phyloP scores from a whole-genome alignment of 2,888 invertebrate species.

The Linyphia triangularis region DNA sequence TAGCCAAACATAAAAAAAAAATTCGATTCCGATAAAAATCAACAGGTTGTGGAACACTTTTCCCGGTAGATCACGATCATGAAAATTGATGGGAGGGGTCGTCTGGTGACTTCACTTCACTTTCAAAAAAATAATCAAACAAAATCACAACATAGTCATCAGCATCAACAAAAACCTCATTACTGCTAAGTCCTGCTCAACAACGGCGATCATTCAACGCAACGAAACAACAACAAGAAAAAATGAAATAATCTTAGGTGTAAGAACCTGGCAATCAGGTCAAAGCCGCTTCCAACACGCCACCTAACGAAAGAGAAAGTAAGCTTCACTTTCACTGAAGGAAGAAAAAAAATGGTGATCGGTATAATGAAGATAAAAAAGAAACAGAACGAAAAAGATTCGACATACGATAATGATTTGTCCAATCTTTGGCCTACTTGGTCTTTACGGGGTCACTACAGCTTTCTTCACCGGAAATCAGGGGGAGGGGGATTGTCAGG shows the following conservation, averaged over 20 bases:
- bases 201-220: slow-evolving; percentile 3
- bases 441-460: slow-evolving; percentile 63
- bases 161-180: slow-evolving; percentile 43
- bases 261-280: slow-evolving; percentile 49
- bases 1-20: not conserved
- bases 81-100: slow-evolving; percentile 55
- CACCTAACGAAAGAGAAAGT: slow-evolving; percentile 69
- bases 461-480: slow-evolving; percentile 66
- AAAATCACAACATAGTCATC: slow-evolving; percentile 49
- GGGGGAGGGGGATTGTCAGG: slow-evolving; percentile 28
- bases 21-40: slow-evolving; percentile 9
- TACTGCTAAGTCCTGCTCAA: slow-evolving; percentile 15
- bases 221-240: not conserved
- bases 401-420: slow-evolving; percentile 62
- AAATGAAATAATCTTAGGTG: not conserved
- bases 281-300: slow-evolving; percentile 66
- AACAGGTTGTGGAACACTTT: not conserved
- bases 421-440: slow-evolving; percentile 72
- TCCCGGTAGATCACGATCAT: slow-evolving; percentile 14
- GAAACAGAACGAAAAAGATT: slow-evolving; percentile 42
- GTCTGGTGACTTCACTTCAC: not conserved
- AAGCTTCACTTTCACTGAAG: slow-evolving; percentile 36
- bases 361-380: slow-evolving; percentile 50
- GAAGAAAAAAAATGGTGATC: slow-evolving; percentile 36
- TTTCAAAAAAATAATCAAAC: slow-evolving; percentile 1